A percentile compares a stretch with the other conserved stretches of the same genome.
These are phyloP conservation scores for Pluvianellus socialis DNA, from an alignment of 2,113 vertebrate species.

Conservation along the genomic window DNA sequence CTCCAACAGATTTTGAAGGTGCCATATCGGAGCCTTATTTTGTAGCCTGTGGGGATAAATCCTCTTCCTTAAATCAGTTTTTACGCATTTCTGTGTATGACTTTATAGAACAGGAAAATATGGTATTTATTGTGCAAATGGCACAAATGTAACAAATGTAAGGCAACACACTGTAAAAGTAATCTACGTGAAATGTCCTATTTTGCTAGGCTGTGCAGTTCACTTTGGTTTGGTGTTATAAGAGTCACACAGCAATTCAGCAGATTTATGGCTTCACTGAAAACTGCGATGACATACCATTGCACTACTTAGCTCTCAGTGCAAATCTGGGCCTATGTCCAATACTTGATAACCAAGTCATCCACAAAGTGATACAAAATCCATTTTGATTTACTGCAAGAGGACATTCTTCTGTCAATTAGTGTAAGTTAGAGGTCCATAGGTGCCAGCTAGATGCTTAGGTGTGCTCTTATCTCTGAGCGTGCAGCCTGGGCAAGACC, in stretches of 20 bases:
- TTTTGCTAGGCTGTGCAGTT: neutral
- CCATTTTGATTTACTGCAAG: constrained; percentile 1
- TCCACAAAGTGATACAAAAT: neutral
- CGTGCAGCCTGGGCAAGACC: neutral
- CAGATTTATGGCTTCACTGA: constrained; percentile 15
- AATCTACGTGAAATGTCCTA: neutral
- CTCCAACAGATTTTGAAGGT: neutral
- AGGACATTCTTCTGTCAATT: constrained; percentile 4
- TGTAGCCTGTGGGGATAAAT: neutral
- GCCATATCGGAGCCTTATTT: neutral
- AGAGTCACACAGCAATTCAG: neutral
- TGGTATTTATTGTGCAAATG: neutral
- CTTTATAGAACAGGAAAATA: neutral
- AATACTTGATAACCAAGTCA: neutral
- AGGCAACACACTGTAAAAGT: neutral
- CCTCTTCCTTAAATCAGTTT: neutral
- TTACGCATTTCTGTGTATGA: neutral
- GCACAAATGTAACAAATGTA: neutral
- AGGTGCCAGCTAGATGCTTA: neutral
- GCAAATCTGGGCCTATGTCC: neutral
- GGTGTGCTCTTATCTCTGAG: neutral
- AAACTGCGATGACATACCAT: neutral
- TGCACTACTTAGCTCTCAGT: neutral
- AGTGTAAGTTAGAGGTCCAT: neutral
- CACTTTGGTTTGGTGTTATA: neutral